These are phyloP conservation scores for Microtus montanus DNA, from an alignment of 2,113 vertebrate species.

Conservation along the genomic window DNA sequence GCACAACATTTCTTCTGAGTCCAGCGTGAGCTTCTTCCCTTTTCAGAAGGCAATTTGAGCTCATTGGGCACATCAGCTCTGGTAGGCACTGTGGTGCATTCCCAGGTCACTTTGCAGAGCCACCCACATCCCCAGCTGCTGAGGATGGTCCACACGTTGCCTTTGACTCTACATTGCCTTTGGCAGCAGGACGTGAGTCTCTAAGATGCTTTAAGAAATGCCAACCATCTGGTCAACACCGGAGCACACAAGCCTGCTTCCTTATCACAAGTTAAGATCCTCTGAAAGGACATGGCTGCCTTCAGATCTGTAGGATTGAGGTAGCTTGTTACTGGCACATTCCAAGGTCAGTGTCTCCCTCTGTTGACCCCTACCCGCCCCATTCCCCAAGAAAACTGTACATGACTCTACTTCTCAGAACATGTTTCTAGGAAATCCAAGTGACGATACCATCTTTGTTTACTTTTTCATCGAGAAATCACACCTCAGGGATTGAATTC, in stretches of 20 bases:
- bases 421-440: constrained; percentile 23
- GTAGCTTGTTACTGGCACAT: neutral
- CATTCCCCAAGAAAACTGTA: neutral
- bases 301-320: neutral
- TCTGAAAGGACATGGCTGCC: neutral
- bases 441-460: neutral
- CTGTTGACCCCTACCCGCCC: neutral
- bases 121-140: neutral
- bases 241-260: neutral
- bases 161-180: neutral
- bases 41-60: neutral
- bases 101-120: neutral
- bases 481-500: neutral
- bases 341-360: neutral
- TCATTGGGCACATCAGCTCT: neutral
- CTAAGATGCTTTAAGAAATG: neutral
- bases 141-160: neutral
- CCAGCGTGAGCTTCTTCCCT: neutral
- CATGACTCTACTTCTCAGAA: neutral
- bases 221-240: neutral
- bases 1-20: neutral
- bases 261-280: neutral
- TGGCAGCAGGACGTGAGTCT: neutral
- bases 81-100: neutral
- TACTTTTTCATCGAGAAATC: constrained; percentile 13